These are phyloP conservation scores for Sipha maydis DNA, from an alignment of 2,888 invertebrate genomes.

Conservation along the genomic window DNA sequence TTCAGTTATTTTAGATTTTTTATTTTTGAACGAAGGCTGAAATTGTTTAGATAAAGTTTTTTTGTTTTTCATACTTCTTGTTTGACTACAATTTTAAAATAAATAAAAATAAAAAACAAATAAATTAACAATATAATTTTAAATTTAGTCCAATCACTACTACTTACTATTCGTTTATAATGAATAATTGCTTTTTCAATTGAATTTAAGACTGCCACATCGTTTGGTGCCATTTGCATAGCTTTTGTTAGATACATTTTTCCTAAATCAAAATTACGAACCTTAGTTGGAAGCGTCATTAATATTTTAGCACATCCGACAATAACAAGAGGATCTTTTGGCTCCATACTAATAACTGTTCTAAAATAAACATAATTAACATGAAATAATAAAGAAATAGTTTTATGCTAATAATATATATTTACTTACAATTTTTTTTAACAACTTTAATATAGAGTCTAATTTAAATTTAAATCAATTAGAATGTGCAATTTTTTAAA, in stretches of 20 bases:
- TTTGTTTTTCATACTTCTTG: background rate
- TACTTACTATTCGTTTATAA: conserved; percentile 24
- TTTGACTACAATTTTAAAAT: conserved; percentile 1
- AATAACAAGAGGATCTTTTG: conserved; percentile 51
- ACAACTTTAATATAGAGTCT: background rate
- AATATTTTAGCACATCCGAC: conserved; percentile 26
- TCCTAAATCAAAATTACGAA: conserved; percentile 50
- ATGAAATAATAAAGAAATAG: background rate
- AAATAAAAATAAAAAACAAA: background rate
- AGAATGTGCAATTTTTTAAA: background rate
- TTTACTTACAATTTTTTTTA: background rate
- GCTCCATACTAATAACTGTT: conserved; percentile 26
- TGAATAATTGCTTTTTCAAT: conserved; percentile 13
- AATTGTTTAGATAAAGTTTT: background rate
- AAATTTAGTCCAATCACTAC: background rate
- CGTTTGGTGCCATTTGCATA: conserved; percentile 44
- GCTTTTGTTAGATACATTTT: conserved; percentile 35
- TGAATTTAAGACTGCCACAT: background rate
- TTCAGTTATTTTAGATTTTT: background rate
- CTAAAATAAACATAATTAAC: conserved; percentile 7
- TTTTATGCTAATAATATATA: background rate
- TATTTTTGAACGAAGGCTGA: background rate
- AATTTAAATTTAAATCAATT: background rate
- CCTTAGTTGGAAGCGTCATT: conserved; percentile 48
- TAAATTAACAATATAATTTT: background rate